Base-by-base conservation (phyloP, 2,113 vertebrate species). In the Reinhardtius hippoglossoides region DNA sequence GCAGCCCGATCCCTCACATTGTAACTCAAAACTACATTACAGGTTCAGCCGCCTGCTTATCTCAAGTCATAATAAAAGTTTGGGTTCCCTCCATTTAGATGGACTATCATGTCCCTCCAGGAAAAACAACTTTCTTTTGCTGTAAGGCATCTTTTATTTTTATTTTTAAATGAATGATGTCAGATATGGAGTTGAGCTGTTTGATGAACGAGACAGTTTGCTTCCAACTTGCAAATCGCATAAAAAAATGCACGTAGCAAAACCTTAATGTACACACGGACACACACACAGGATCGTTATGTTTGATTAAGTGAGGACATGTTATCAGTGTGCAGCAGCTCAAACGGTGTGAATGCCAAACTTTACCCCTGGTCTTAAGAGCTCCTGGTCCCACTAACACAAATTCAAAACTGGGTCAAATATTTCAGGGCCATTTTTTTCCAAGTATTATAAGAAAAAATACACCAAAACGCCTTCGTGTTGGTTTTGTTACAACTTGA, bases 1-100 rank as follows among this genome's bases (percentile, higher is more conserved):
- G 63, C 70, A 75, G 63, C 62, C 54, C 69, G 52, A 76, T 71
- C 68, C 63, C 71, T 81, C 81, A 77, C 82, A 82, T 60, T 86
- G 86, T 79, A 87, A 83, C 81, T 90, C 88, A 87, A 73, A 81
- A 85, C 74, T 88, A 74, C 78, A 89, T 90, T 86, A 86, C 76
- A 85, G 79, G 79, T 86, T 80, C 62, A 62, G 89, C 74, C 5
- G 56, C 71, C 74, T 87, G 83, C 86, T 87, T 90, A 91, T 89
- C 90, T 83, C 23, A 24, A 82, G 67, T 74, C 66, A 73, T 85
- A 91, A 88, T 81, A 74, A 79, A 88, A 86, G 80, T 87, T 82
- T 70, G 75, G 78, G 50, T 75, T 78, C 15, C 73, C 24, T 87
- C 74, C 21, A 64, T 88, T 88, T 81, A 79, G 76, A 83, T 64